These are phyloP conservation scores for Bubalus kerabau DNA, from an alignment of 2,113 vertebrate genomes.

Conservation along the genomic window DNA sequence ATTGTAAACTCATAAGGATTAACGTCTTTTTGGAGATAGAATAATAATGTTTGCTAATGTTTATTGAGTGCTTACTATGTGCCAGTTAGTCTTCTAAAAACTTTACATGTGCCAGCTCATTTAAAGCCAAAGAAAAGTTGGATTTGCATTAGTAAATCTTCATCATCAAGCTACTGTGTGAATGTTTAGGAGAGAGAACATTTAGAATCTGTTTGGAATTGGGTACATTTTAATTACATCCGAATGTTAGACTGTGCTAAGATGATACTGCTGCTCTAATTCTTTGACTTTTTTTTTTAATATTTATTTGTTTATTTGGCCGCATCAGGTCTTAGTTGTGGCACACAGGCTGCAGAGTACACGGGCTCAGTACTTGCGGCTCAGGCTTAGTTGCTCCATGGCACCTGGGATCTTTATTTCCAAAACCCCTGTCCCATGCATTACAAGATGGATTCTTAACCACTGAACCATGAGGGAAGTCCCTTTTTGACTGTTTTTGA, in stretches of 20 bases:
- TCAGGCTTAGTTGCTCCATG: background rate
- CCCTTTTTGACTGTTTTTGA: background rate
- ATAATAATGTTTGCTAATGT: background rate
- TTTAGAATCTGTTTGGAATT: background rate
- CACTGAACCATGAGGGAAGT: background rate
- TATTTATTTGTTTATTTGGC: background rate
- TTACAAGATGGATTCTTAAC: background rate
- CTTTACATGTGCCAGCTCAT: background rate
- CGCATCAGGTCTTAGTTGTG: background rate
- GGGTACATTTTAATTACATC: background rate
- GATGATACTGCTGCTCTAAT: background rate
- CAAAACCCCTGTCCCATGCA: background rate
- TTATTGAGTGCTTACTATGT: background rate
- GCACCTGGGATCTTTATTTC: background rate
- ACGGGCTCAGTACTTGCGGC: background rate
- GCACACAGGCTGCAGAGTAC: background rate
- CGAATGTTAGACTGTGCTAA: background rate
- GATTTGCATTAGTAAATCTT: background rate
- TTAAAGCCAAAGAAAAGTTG: constrained; percentile 10
- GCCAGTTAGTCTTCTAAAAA: background rate
- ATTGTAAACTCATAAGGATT: background rate
- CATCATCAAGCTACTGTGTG: background rate
- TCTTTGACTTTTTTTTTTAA: background rate
- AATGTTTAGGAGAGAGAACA: background rate
- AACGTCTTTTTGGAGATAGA: background rate